These are phyloP conservation scores for Acanthurus tractus DNA, from an alignment of 2,797 vertebrate genomes.

Conservation along the genomic window DNA sequence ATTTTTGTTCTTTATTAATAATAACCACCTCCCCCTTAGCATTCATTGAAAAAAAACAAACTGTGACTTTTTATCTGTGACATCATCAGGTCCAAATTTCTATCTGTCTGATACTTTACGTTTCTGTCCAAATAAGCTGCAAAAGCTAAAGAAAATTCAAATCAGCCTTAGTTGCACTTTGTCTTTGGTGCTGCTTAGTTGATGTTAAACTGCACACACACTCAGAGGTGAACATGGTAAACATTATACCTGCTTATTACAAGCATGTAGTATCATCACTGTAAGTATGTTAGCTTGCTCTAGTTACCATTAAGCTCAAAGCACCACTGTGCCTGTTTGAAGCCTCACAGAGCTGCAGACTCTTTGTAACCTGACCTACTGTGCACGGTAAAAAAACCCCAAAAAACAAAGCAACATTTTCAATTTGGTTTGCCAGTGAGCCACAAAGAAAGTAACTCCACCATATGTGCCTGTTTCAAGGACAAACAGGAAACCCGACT, in stretches of 20 bases:
- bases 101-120: too few relatives aligned
- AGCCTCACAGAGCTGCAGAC: neutral
- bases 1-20: too few relatives aligned
- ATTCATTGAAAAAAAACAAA: too few relatives aligned
- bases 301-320: neutral
- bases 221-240: neutral
- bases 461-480: neutral
- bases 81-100: too few relatives aligned
- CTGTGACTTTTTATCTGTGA: too few relatives aligned
- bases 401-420: neutral
- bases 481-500: conserved; percentile 3
- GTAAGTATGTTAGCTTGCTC: neutral
- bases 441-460: conserved; percentile 18
- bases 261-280: neutral
- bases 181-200: neutral
- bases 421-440: conserved; percentile 1
- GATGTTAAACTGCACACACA: neutral
- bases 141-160: neutral
- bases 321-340: neutral
- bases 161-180: neutral
- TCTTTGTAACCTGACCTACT: neutral
- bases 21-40: too few relatives aligned
- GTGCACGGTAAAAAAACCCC: neutral
- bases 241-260: neutral
- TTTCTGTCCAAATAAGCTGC: neutral